phyloP scores from a whole-genome alignment of 2,113 vertebrate genomes.

The Mus spicilegus region DNA sequence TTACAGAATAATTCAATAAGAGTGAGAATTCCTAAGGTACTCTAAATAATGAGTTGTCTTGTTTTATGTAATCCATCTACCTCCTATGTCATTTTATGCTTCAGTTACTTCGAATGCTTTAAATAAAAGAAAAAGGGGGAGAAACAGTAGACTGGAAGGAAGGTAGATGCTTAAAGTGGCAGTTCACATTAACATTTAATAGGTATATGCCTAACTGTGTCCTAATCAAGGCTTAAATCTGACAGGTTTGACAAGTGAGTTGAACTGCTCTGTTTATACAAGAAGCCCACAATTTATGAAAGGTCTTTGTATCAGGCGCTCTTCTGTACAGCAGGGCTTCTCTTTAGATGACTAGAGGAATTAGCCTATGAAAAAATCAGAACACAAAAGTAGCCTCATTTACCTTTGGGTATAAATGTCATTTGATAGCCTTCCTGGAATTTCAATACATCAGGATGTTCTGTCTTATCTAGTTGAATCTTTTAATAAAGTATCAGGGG shows the following conservation, averaged over 20 bases:
- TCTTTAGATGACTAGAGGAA: conserved; percentile 52
- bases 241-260: conserved; percentile 26
- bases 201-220: not conserved
- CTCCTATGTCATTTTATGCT: conserved; percentile 69
- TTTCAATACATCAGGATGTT: conserved; percentile 29
- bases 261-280: not conserved
- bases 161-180: conserved; percentile 34
- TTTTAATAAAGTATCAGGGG: conserved; percentile 29
- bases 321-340: not conserved
- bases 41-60: conserved; percentile 80
- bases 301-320: conserved; percentile 40
- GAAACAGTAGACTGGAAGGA: conserved; percentile 5
- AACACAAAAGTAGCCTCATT: conserved; percentile 5
- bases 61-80: conserved; percentile 77
- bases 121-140: conserved; percentile 26
- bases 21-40: conserved; percentile 73
- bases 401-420: conserved; percentile 54
- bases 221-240: conserved; percentile 62
- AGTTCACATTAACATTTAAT: conserved; percentile 72
- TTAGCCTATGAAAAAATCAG: conserved; percentile 70
- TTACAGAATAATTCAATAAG: conserved; percentile 82
- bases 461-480: conserved; percentile 29
- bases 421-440: conserved; percentile 25
- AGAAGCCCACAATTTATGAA: conserved; percentile 39
- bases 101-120: conserved; percentile 73